phyloP scores from a whole-genome alignment of 2,113 vertebrate species.

The Hyperopisus bebe region DNA sequence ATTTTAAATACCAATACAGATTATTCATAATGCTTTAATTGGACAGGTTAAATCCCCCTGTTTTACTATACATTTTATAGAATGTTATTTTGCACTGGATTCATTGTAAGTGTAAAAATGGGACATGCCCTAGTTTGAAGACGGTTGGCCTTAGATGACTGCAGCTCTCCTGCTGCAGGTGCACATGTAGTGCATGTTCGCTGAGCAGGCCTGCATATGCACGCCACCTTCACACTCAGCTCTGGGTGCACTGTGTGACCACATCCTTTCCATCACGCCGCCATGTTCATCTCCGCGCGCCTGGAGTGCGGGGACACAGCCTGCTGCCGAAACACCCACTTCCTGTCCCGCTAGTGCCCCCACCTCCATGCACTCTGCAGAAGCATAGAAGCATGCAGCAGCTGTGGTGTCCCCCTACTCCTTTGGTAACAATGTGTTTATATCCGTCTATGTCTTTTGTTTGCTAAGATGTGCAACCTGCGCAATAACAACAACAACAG shows the following conservation, averaged over 20 bases:
- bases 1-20: background rate
- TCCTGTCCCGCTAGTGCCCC: background rate
- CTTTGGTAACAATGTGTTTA: background rate
- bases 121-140: background rate
- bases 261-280: slow-evolving; percentile 45
- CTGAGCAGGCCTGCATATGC: background rate
- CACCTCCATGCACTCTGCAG: background rate
- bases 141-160: background rate
- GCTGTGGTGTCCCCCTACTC: background rate
- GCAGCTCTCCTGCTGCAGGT: background rate
- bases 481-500: background rate
- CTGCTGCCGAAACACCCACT: background rate
- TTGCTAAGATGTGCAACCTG: background rate
- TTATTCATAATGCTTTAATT: background rate
- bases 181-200: background rate
- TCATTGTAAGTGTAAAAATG: slow-evolving; percentile 3
- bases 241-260: slow-evolving; percentile 30
- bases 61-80: background rate
- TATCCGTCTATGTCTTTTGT: background rate
- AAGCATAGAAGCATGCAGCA: background rate
- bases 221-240: background rate
- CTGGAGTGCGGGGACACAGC: slow-evolving; percentile 10
- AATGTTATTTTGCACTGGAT: background rate
- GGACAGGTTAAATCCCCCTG: background rate
- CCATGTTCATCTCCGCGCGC: slow-evolving; percentile 16